Evolutionary conservation across 2,888 invertebrate genomes (phyloP), one percentile per base, ranked within the genome.

Genomic region (Bedellia somnulentella): DNA sequence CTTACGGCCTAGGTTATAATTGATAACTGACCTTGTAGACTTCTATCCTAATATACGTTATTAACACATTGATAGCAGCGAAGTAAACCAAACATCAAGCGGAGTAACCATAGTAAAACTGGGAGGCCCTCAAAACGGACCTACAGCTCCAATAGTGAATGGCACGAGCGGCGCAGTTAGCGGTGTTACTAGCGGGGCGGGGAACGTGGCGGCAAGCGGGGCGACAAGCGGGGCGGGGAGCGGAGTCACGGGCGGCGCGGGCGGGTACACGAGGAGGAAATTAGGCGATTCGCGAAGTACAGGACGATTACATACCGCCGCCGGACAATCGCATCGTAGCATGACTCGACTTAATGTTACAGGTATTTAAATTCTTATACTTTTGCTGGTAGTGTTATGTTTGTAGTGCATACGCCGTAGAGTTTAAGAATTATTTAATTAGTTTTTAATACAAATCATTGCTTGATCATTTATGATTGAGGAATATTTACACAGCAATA

Each of bases 21-120:
- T n/a, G n/a, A n/a, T n/a, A n/a, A n/a, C n/a, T n/a, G n/a, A n/a
- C n/a, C n/a, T n/a, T n/a, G n/a, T n/a, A n/a, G n/a, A n/a, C n/a
- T n/a, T n/a, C n/a, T n/a, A n/a, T n/a, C n/a, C n/a, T n/a, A n/a
- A n/a, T n/a, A n/a, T n/a, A n/a, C n/a, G n/a, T n/a, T n/a, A n/a
- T n/a, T n/a, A n/a, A n/a, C 18, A 18, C 9, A 5, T 24, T 24
- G 4, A 24, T 24, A 9, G 76, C 56, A 52, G 80, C 47, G 83
- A 84, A 52, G 83, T 86, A 22, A 85, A 84, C 51, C 81, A 85
- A 36, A 87, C 83, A 1, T 83, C 85, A 0, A 83, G 85, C 2
- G 87, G 87, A 3, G 86, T 89, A 4, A 90, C 89, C 1, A 88
- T 89, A 35, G 89, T 89, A 14, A 87, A 87, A 53, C 79, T 89